These are phyloP conservation scores for Stichodactyla helianthus DNA, from an alignment of 64 coral and sea anemone species.

Conservation along the genomic window DNA sequence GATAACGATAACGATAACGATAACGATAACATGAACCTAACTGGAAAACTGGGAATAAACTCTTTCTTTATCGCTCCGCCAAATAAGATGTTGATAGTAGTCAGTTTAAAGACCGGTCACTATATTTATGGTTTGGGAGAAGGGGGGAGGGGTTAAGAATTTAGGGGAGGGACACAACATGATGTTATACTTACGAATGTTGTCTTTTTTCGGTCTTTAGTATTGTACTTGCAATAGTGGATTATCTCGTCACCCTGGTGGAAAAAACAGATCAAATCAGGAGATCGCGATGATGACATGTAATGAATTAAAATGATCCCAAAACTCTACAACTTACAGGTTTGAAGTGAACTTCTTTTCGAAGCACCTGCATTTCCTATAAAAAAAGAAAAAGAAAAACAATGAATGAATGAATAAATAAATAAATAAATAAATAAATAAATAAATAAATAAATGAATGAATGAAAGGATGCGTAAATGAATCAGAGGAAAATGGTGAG, in stretches of 20 bases:
- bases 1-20: no score
- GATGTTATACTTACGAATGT: background rate
- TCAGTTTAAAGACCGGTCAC: no score
- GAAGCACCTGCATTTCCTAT: background rate
- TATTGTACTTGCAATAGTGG: conserved; percentile 27
- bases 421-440: background rate
- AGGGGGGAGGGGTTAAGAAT: no score
- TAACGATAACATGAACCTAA: no score
- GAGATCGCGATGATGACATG: background rate
- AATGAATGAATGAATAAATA: background rate
- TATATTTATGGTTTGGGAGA: no score
- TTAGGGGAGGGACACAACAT: no score
- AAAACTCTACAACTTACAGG: background rate
- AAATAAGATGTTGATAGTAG: no score
- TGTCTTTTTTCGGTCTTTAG: background rate
- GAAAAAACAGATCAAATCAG: background rate
- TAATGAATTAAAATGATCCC: background rate
- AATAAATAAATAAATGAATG: background rate
- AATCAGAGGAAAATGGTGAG: no score
- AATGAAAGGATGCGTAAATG: background rate
- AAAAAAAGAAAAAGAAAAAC: background rate
- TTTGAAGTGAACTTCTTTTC: background rate
- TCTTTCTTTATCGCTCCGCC: no score
- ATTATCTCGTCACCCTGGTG: conserved; percentile 16
- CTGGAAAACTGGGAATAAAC: no score